Evolutionary conservation across 1,140 invertebrate genomes (phyloP).

Genomic region (Neodiprion fabricii): DNA sequence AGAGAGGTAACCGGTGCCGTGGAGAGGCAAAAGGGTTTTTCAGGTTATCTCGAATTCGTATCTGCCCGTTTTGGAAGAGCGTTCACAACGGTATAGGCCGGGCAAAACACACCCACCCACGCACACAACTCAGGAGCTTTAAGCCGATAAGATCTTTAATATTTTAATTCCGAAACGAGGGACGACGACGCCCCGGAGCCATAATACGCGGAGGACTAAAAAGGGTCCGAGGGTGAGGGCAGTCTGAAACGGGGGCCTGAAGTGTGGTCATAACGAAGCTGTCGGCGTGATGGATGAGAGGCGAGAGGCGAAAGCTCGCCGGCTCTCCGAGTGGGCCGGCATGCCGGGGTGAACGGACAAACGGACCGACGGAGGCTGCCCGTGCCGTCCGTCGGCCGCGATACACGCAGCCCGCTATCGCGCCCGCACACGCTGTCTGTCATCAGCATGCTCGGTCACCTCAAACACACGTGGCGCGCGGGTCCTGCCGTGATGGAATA

Average conservation of each 20-base stretch:
- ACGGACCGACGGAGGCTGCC: slow-evolving; percentile 11
- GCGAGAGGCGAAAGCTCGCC: slow-evolving; percentile 40
- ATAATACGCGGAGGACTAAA: slow-evolving; percentile 37
- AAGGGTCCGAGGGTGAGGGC: slow-evolving; percentile 31
- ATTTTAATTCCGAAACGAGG: slow-evolving; percentile 38
- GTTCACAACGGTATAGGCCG: slow-evolving; percentile 16
- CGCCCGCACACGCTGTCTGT: slow-evolving; percentile 54
- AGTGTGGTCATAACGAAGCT: slow-evolving; percentile 57
- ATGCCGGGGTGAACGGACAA: slow-evolving; percentile 25
- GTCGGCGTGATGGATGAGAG: slow-evolving; percentile 57
- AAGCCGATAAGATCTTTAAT: slow-evolving; percentile 34
- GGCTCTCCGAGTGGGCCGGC: slow-evolving; percentile 21
- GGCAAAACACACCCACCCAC: slow-evolving; percentile 11
- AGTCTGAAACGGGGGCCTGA: slow-evolving; percentile 31
- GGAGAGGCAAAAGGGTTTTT: background rate
- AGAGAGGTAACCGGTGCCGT: background rate
- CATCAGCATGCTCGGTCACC: slow-evolving; percentile 56
- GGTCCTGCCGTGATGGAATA: slow-evolving; percentile 47
- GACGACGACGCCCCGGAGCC: slow-evolving; percentile 21
- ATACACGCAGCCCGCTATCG: slow-evolving; percentile 54
- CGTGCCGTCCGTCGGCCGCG: slow-evolving; percentile 36
- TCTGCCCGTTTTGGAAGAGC: slow-evolving; percentile 8
- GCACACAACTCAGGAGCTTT: slow-evolving; percentile 1
- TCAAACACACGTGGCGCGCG: slow-evolving; percentile 53
- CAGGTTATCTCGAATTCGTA: background rate